Conservation (phyloP, 2,888 invertebrate species). For the Conus canariensis region DNA sequence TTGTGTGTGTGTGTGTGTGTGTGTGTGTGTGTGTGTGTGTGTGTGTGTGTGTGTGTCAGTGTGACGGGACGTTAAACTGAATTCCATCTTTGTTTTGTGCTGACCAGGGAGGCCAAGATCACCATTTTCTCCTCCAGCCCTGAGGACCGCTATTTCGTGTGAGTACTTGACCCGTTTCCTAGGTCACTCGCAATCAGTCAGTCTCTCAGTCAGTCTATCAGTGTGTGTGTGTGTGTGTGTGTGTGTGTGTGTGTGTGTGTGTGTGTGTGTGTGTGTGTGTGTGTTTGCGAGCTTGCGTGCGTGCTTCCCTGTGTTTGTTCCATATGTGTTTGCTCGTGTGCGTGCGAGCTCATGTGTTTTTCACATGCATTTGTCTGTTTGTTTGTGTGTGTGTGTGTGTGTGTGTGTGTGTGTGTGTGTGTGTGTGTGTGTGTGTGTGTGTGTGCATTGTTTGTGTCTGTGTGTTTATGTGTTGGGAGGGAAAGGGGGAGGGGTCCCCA, state of each 20-base stretch:
- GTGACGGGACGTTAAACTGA: too few species aligned
- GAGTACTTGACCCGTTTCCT: constrained; percentile 26
- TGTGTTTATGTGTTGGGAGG: too few species aligned
- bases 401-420: not conserved
- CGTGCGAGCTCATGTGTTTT: not conserved
- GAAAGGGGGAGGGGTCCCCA: too few species aligned
- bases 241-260: too few species aligned
- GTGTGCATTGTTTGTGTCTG: too few species aligned
- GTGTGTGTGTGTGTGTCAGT: not conserved
- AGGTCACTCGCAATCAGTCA: not conserved
- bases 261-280: too few species aligned
- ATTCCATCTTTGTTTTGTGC: not conserved
- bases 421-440: not conserved
- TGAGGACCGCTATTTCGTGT: constrained; percentile 49
- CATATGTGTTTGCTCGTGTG: not conserved
- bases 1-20: not conserved
- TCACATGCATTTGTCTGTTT: too few species aligned
- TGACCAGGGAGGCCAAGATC: constrained; percentile 51
- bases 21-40: constrained; percentile 22
- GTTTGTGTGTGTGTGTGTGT: not conserved
- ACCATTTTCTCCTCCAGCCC: constrained; percentile 48
- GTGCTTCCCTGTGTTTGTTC: too few species aligned
- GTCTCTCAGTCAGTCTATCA: not conserved
- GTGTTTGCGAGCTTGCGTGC: too few species aligned
- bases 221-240: not conserved